Percentiles rank a stretch among this genome's conserved stretches.
Evolutionary conservation across 2,797 vertebrate species (phyloP).

Genomic region (Rhabdomys pumilio): DNA sequence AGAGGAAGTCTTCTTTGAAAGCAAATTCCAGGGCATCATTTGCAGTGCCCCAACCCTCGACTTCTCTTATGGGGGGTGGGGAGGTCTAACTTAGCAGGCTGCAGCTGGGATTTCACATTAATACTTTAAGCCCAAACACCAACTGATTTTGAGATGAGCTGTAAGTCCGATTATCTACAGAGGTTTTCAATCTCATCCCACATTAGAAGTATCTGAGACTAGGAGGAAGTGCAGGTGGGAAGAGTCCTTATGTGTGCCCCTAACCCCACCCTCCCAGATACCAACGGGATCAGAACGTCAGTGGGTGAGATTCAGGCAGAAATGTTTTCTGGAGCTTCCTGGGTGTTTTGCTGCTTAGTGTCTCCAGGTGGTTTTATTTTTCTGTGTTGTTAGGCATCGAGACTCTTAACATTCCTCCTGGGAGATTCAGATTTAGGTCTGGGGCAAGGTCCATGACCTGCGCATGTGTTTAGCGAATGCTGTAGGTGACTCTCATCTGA

Average conservation of each 20-base stretch:
- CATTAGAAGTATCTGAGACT: constrained; percentile 29
- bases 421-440: constrained; percentile 35
- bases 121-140: background rate
- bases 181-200: constrained; percentile 35
- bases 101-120: background rate
- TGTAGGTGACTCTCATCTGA: background rate
- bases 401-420: constrained; percentile 50
- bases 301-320: background rate
- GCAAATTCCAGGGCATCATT: background rate
- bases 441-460: background rate
- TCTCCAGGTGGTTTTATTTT: constrained; percentile 17
- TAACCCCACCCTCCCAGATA: background rate
- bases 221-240: rapidly evolving
- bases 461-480: background rate
- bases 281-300: background rate
- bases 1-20: constrained; percentile 12
- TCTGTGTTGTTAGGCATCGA: background rate
- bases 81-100: background rate
- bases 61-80: background rate
- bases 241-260: background rate
- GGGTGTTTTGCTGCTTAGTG: background rate
- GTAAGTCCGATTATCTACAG: constrained; percentile 11
- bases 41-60: rapidly evolving
- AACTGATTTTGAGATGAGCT: background rate
- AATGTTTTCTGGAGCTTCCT: background rate